A percentile compares a stretch with the other conserved stretches of the same genome.
Evolutionary conservation across 2,888 invertebrate species (phyloP).

Genomic region (Conus canariensis): DNA sequence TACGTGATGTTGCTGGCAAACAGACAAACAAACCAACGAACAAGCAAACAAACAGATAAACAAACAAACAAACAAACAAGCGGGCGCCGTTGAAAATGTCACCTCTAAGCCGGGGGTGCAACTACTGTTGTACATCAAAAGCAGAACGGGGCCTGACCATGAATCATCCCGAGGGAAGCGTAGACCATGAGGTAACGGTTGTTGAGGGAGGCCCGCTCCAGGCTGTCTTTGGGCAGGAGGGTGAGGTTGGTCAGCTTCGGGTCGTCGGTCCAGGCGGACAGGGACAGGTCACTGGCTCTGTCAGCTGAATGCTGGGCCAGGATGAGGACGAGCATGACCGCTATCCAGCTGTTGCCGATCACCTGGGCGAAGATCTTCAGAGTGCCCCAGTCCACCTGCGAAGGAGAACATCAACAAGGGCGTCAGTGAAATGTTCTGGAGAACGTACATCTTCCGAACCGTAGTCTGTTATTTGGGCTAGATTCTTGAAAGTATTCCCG

Average conservation of each 20-base stretch:
- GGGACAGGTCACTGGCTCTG: not conserved
- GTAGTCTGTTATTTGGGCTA: no score
- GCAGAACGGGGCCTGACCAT: not conserved
- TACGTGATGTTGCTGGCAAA: no score
- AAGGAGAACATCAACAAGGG: not conserved
- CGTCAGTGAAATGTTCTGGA: no score
- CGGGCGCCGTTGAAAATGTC: no score
- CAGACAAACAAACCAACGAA: no score
- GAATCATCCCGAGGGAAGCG: not conserved
- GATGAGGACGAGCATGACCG: not conserved
- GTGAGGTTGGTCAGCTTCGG: conserved; percentile 33
- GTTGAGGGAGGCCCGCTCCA: not conserved
- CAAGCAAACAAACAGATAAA: no score
- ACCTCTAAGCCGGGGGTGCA: no score
- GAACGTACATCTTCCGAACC: no score
- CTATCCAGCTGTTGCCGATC: not conserved
- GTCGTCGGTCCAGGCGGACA: conserved; percentile 30
- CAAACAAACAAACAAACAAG: no score
- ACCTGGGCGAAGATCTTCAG: not conserved
- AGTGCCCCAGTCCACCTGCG: not conserved
- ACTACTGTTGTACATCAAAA: no score
- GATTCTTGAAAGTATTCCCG: no score
- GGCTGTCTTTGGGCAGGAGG: not conserved
- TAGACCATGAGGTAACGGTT: conserved; percentile 27
- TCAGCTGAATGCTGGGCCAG: not conserved